phyloP scores from a whole-genome alignment of 2,888 invertebrate species.

The Steinernema carpocapsae region DNA sequence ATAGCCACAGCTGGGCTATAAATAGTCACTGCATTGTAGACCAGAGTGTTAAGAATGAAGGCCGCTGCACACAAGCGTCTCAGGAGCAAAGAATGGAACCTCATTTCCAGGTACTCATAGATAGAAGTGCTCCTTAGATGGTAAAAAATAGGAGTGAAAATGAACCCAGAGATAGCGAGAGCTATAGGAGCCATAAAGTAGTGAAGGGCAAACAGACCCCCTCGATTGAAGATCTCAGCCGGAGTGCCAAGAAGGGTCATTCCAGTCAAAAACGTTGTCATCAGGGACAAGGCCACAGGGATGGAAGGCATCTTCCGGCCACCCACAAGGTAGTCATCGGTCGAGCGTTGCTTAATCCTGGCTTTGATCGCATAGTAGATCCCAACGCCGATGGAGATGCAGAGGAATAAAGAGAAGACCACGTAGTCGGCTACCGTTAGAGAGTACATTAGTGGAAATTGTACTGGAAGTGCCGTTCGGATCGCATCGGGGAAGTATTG shows the following conservation, averaged over 20 bases:
- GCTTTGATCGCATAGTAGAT: conserved; percentile 18
- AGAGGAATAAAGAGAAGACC: conserved; percentile 25
- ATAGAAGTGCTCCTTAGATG: conserved; percentile 29
- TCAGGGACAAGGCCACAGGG: conserved; percentile 30
- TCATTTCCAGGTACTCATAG: conserved; percentile 42
- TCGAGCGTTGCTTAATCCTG: not conserved
- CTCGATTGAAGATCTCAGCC: conserved; percentile 24
- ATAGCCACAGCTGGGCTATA: conserved; percentile 41
- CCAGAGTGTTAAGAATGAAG: conserved; percentile 31
- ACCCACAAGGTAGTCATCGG: conserved; percentile 31
- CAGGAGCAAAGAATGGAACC: conserved; percentile 34
- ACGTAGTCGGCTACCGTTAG: not conserved
- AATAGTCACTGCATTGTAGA: conserved; percentile 37
- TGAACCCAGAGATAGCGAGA: conserved; percentile 27
- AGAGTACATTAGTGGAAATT: too few relatives aligned
- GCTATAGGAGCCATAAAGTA: not conserved
- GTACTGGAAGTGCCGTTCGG: too few relatives aligned
- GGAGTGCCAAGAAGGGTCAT: conserved; percentile 30
- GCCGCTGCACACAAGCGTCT: conserved; percentile 26
- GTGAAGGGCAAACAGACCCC: not conserved
- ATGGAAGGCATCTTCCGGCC: conserved; percentile 35
- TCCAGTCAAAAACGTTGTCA: conserved; percentile 36
- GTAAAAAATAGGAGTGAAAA: conserved; percentile 40
- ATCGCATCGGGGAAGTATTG: too few relatives aligned
- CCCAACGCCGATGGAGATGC: conserved; percentile 24